These are phyloP conservation scores for Drosophila paramelanica DNA, from an alignment of 2,888 invertebrate species.

Conservation along the genomic window DNA sequence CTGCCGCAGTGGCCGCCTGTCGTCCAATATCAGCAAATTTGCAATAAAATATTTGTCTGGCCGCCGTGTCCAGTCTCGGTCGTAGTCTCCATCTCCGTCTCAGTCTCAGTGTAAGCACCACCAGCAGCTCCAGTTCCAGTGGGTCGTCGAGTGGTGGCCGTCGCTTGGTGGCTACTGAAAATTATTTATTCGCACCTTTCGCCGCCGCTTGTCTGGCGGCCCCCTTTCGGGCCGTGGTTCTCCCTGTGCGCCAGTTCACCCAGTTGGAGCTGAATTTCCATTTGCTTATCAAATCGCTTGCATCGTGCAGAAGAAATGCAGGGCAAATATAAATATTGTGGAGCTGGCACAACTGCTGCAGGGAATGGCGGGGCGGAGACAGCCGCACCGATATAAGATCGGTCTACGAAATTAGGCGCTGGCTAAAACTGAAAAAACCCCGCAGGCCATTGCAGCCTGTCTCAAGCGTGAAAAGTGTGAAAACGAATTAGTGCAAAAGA, in stretches of 20 bases:
- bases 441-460: slow-evolving; percentile 60
- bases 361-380: slow-evolving; percentile 28
- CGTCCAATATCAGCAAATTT: slow-evolving; percentile 78
- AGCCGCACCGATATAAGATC: slow-evolving; percentile 43
- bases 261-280: slow-evolving; percentile 57
- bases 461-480: slow-evolving; percentile 73
- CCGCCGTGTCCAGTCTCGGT: slow-evolving; percentile 37
- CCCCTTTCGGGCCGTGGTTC: neutral
- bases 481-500: slow-evolving; percentile 70
- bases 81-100: slow-evolving; percentile 10
- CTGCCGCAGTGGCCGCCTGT: slow-evolving; percentile 60
- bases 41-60: slow-evolving; percentile 80
- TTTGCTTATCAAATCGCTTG: slow-evolving; percentile 74
- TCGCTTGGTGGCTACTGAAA: slow-evolving; percentile 64
- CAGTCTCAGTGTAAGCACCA: neutral
- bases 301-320: slow-evolving; percentile 73
- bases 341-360: slow-evolving; percentile 33
- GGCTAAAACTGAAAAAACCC: slow-evolving; percentile 47
- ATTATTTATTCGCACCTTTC: slow-evolving; percentile 80
- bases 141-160: slow-evolving; percentile 48
- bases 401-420: slow-evolving; percentile 69
- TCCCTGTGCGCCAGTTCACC: slow-evolving; percentile 5
- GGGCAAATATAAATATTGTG: slow-evolving; percentile 78
- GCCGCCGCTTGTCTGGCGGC: slow-evolving; percentile 48
- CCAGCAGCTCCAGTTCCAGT: slow-evolving; percentile 18